A percentile compares a stretch with the other conserved stretches of the same genome.
phyloP scores from a whole-genome alignment of 53 echinoderm and acorn worm species.

The Henricia sp. region DNA sequence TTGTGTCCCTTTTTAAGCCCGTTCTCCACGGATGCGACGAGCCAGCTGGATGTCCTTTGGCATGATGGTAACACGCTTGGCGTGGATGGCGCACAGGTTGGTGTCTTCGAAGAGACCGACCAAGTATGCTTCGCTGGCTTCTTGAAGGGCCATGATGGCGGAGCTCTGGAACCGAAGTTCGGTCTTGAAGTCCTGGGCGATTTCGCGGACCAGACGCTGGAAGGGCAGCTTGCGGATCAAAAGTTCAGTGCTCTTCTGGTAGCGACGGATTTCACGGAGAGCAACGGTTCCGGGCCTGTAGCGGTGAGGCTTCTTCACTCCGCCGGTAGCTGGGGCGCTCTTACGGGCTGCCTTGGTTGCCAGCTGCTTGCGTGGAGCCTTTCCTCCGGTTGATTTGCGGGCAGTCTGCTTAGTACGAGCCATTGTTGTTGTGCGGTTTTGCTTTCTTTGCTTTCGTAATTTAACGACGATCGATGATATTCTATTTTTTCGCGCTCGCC shows the following conservation, averaged over 20 bases:
- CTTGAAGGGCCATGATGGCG: conserved; percentile 90
- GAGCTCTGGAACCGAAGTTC: conserved; percentile 97
- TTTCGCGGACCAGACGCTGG: conserved; percentile 95
- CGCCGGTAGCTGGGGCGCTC: conserved; percentile 86
- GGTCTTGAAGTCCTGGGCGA: conserved; percentile 97
- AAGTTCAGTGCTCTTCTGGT: conserved; percentile 78
- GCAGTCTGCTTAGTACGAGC: conserved; percentile 99
- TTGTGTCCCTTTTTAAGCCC: too few relatives aligned
- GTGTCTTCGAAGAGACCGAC: conserved; percentile 93
- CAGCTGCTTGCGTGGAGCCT: conserved; percentile 96
- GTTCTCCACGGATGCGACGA: conserved; percentile 93
- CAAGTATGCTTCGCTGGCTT: conserved; percentile 93
- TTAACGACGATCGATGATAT: too few relatives aligned
- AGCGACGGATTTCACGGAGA: conserved; percentile 79
- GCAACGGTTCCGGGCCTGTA: conserved; percentile 96
- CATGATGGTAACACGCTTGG: conserved; percentile 97
- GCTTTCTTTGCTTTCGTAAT: too few relatives aligned
- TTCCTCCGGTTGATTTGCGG: conserved; percentile 97
- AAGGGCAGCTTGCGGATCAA: conserved; percentile 91
- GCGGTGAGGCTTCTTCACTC: conserved; percentile 93
- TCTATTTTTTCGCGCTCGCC: too few relatives aligned
- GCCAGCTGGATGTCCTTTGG: conserved; percentile 95
- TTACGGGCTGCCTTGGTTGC: conserved; percentile 99
- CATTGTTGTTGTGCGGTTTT: too few relatives aligned
- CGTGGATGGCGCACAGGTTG: conserved; percentile 96